phyloP scores from a whole-genome alignment of 1,140 invertebrate genomes.

The Drosophila sulfurigaster region DNA sequence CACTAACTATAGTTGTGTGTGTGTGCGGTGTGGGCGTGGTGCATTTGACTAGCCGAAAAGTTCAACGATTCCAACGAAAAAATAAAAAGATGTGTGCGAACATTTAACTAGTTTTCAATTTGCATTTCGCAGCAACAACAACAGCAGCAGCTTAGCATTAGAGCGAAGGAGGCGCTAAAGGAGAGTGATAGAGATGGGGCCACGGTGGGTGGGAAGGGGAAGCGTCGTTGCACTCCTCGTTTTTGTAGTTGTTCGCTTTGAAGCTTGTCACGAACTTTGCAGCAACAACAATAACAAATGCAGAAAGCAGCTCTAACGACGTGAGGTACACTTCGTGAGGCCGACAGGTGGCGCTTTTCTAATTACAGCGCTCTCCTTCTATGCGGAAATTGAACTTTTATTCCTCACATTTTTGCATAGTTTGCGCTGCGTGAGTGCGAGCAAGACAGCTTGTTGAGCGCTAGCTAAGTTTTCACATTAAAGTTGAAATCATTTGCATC shows the following conservation, averaged over 20 bases:
- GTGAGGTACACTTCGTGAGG: background rate
- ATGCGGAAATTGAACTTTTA: slow-evolving; percentile 24
- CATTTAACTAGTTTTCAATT: slow-evolving; percentile 52
- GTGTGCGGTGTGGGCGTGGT: slow-evolving; percentile 40
- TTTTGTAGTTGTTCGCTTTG: background rate
- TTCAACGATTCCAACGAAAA: slow-evolving; percentile 47
- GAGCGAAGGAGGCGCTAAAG: background rate
- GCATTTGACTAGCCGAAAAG: slow-evolving; percentile 28
- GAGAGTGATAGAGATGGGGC: background rate
- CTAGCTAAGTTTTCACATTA: slow-evolving; percentile 23
- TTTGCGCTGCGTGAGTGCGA: background rate
- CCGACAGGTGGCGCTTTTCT: slow-evolving; percentile 45
- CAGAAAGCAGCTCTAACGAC: background rate
- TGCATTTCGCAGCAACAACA: slow-evolving; percentile 8
- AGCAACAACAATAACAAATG: background rate
- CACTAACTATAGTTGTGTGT: slow-evolving; percentile 14
- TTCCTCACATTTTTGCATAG: slow-evolving; percentile 7
- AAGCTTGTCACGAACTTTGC: slow-evolving; percentile 15
- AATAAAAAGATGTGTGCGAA: slow-evolving; percentile 32
- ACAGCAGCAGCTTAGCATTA: slow-evolving; percentile 3
- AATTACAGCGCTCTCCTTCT: slow-evolving; percentile 18
- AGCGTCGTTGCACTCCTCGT: background rate
- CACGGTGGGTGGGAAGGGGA: background rate
- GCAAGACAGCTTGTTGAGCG: background rate
- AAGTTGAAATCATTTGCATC: slow-evolving; percentile 60